These are phyloP conservation scores for Meandrina meandrites DNA, from an alignment of 92 coral and sea anemone species.

Conservation along the genomic window DNA sequence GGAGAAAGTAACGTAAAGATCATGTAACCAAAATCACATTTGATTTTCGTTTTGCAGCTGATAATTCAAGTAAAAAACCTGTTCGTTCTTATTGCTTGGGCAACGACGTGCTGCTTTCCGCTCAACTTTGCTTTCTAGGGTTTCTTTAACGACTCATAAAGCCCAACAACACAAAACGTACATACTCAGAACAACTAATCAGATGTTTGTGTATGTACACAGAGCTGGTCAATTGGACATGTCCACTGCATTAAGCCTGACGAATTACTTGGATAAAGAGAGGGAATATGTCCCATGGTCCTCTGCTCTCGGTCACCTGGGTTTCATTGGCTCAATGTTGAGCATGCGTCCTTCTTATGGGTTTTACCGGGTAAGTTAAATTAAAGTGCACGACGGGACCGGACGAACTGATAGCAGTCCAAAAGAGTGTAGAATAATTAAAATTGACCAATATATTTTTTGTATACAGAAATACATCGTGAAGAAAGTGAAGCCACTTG, in stretches of 20 bases:
- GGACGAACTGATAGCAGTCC: too few relatives aligned
- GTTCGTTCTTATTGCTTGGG: too few relatives aligned
- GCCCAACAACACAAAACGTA: too few relatives aligned
- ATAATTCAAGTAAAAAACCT: too few relatives aligned
- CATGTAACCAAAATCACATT: too few relatives aligned
- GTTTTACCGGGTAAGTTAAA: conserved; percentile 73
- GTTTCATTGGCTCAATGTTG: conserved; percentile 88
- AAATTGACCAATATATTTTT: too few relatives aligned
- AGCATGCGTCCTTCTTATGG: conserved; percentile 82
- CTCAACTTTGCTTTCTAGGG: too few relatives aligned
- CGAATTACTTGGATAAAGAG: conserved; percentile 88
- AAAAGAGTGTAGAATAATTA: too few relatives aligned
- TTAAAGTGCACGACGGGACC: background rate
- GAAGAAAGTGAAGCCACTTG: conserved; percentile 88
- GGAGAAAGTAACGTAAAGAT: too few relatives aligned
- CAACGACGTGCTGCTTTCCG: too few relatives aligned
- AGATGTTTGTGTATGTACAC: background rate
- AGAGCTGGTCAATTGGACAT: conserved; percentile 85
- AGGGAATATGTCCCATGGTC: conserved; percentile 95
- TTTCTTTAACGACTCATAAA: too few relatives aligned
- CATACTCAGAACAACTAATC: background rate
- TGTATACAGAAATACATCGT: conserved; percentile 80
- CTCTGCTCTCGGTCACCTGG: conserved; percentile 77
- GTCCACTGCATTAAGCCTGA: conserved; percentile 84
- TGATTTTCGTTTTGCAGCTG: too few relatives aligned